Evolutionary conservation across 2,797 vertebrate species (phyloP).

Genomic region (Tapirus indicus): DNA sequence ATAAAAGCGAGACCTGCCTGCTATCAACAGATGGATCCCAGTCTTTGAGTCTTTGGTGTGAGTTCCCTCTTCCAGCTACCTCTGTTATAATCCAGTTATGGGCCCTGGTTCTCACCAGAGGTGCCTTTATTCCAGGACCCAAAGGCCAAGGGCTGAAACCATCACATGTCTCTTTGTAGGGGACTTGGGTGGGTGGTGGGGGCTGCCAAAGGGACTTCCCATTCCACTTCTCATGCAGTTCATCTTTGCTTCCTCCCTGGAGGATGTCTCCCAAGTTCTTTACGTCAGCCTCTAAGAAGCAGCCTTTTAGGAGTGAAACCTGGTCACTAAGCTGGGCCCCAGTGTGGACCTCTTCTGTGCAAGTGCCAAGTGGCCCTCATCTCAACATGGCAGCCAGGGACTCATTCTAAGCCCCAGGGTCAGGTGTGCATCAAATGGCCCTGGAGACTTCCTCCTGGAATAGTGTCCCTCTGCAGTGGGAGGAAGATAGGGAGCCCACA

Average conservation of each 20-base stretch:
- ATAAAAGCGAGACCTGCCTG: constrained; percentile 28
- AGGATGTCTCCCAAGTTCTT: background rate
- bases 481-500: background rate
- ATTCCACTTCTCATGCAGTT: background rate
- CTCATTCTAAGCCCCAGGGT: background rate
- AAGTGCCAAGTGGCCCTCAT: background rate
- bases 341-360: background rate
- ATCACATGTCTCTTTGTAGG: background rate
- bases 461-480: too few relatives aligned
- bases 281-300: background rate
- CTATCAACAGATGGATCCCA: background rate
- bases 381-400: background rate
- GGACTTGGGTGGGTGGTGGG: too few relatives aligned
- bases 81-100: background rate
- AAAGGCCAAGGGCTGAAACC: background rate
- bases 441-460: background rate
- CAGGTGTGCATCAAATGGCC: background rate
- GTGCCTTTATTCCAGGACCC: background rate
- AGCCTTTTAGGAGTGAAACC: background rate
- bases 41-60: background rate
- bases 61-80: background rate
- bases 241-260: background rate
- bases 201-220: background rate
- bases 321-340: rapidly evolving
- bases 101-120: background rate